Conservation (phyloP, 2,888 invertebrate species). For the Lampropteryx suffumata region DNA sequence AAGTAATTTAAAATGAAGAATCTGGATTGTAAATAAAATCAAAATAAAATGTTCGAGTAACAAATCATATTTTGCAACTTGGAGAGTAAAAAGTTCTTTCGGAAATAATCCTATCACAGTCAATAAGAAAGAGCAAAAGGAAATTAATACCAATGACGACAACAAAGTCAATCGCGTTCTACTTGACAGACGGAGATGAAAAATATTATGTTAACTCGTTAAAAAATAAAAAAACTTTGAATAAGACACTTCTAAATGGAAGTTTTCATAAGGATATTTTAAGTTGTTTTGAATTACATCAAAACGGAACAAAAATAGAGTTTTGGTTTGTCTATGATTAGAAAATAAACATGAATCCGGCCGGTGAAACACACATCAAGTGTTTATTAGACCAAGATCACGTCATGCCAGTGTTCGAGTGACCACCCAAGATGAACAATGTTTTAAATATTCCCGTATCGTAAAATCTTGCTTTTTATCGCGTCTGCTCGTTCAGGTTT, state of each 20-base stretch:
- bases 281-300: conserved; percentile 30
- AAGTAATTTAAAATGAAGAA: conserved; percentile 15
- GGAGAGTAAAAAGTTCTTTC: conserved; percentile 62
- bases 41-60: conserved; percentile 48
- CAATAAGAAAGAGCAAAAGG: conserved; percentile 68
- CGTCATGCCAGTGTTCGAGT: conserved; percentile 54
- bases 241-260: conserved; percentile 25
- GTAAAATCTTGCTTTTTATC: conserved; percentile 79
- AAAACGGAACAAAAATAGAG: conserved; percentile 31
- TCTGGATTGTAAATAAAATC: conserved; percentile 14
- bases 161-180: conserved; percentile 69
- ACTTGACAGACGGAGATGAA: conserved; percentile 71
- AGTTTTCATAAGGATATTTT: conserved; percentile 32
- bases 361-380: conserved; percentile 63
- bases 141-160: conserved; percentile 71
- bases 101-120: conserved; percentile 74
- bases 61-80: conserved; percentile 58
- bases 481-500: conserved; percentile 55
- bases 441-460: conserved; percentile 71
- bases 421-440: conserved; percentile 80
- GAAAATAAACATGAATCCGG: conserved; percentile 66
- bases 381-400: conserved; percentile 72
- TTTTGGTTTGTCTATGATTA: conserved; percentile 51
- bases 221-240: conserved; percentile 28
- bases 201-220: conserved; percentile 37